Percentiles rank a stretch among this genome's conserved stretches.
phyloP scores from a whole-genome alignment of 2,888 invertebrate genomes.

The Cosmopolites sordidus region DNA sequence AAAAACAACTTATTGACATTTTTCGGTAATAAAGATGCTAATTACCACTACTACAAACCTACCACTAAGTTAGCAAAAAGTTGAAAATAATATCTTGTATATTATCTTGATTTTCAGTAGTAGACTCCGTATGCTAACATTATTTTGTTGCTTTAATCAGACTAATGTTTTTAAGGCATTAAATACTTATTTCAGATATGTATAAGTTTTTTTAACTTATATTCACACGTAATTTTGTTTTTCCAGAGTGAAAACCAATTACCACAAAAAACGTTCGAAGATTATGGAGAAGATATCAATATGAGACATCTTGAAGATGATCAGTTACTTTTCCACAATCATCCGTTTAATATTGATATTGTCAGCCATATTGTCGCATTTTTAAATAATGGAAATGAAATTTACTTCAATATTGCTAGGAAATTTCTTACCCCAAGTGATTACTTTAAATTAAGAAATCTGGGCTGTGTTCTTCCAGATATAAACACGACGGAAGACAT shows the following conservation, averaged over 20 bases:
- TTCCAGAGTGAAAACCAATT: neutral
- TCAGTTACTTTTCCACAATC: slow-evolving; percentile 14
- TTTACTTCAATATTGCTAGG: slow-evolving; percentile 18
- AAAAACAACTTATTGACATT: too few relatives aligned
- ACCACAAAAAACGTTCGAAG: slow-evolving; percentile 4
- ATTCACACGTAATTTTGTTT: too few relatives aligned
- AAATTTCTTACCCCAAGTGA: slow-evolving; percentile 3
- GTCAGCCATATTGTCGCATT: slow-evolving; percentile 16
- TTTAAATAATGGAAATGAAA: slow-evolving; percentile 11
- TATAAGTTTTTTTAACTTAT: too few relatives aligned
- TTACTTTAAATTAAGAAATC: slow-evolving; percentile 6
- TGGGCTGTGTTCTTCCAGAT: slow-evolving; percentile 16
- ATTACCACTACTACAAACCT: too few relatives aligned
- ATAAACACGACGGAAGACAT: slow-evolving; percentile 13
- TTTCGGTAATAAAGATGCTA: too few relatives aligned
- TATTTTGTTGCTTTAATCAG: too few relatives aligned
- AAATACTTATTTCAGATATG: too few relatives aligned
- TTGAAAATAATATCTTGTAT: too few relatives aligned
- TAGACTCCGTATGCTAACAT: too few relatives aligned
- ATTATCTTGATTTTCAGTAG: too few relatives aligned
- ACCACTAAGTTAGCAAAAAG: too few relatives aligned
- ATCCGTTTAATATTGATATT: slow-evolving; percentile 24
- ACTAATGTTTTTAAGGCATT: too few relatives aligned
- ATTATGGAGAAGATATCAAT: slow-evolving; percentile 15
- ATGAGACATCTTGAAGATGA: slow-evolving; percentile 16